phyloP scores from a whole-genome alignment of 2,888 invertebrate genomes.

The Hermaeophaga mercurialis region DNA sequence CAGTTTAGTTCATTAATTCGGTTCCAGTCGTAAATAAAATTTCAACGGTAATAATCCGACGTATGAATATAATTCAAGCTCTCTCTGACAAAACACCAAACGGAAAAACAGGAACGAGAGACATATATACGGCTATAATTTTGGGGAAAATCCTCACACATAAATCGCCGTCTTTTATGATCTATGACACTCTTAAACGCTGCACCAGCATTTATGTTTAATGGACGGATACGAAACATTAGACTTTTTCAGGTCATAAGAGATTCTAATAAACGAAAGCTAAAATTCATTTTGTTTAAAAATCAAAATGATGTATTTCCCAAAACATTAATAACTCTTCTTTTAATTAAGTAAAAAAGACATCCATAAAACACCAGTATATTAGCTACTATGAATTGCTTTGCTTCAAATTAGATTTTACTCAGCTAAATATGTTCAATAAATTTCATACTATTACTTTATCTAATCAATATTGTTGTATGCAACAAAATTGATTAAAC shows the following conservation, averaged over 20 bases:
- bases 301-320: no score
- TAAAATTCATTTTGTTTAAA: no score
- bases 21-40: constrained; percentile 12
- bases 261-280: no score
- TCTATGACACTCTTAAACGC: constrained; percentile 20
- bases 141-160: constrained; percentile 17
- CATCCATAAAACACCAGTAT: no score
- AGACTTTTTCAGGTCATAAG: constrained; percentile 7
- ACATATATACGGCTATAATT: constrained; percentile 22
- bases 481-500: no score
- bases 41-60: constrained; percentile 15
- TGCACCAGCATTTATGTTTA: constrained; percentile 13
- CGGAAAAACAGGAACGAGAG: constrained; percentile 18
- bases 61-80: constrained; percentile 24
- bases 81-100: constrained; percentile 16
- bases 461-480: no score
- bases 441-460: no score
- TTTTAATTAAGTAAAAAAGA: no score
- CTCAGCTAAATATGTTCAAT: no score
- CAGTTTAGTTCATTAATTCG: constrained; percentile 12
- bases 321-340: no score
- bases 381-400: no score
- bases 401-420: no score
- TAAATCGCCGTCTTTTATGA: constrained; percentile 24
- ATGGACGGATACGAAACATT: constrained; percentile 18